Conservation (phyloP, 2,888 invertebrate genomes). For the Xylota sylvarum region DNA sequence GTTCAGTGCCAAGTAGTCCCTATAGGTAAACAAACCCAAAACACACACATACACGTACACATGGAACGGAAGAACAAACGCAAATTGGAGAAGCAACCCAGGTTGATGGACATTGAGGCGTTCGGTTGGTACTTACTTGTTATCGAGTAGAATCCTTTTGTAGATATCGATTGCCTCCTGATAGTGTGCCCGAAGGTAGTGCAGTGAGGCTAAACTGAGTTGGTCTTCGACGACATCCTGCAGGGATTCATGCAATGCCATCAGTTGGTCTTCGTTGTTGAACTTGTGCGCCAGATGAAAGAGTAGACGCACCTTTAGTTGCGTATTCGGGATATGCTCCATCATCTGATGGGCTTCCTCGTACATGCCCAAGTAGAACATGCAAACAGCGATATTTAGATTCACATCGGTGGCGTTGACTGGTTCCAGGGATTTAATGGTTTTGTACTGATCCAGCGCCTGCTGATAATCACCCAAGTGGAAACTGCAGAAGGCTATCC, state of each 20-base stretch:
- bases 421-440: constrained; percentile 86
- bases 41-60: background rate
- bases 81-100: constrained; percentile 40
- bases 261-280: constrained; percentile 93
- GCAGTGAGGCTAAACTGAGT: constrained; percentile 97
- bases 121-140: constrained; percentile 88
- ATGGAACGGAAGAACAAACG: constrained; percentile 43
- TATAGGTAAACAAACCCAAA: constrained; percentile 81
- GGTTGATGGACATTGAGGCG: constrained; percentile 9
- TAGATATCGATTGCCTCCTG: constrained; percentile 99
- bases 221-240: constrained; percentile 97
- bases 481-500: constrained; percentile 98
- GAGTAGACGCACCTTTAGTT: constrained; percentile 90
- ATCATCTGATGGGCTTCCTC: constrained; percentile 88
- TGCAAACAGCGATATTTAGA: constrained; percentile 96
- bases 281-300: constrained; percentile 98
- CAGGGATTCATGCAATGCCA: constrained; percentile 93
- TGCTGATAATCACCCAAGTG: constrained; percentile 97
- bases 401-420: constrained; percentile 87
- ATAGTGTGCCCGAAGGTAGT: constrained; percentile 97
- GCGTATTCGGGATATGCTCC: constrained; percentile 88
- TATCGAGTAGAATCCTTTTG: constrained; percentile 95
- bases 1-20: constrained; percentile 96
- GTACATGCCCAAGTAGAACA: constrained; percentile 94
- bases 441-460: constrained; percentile 90